phyloP scores from a whole-genome alignment of 2,797 vertebrate genomes.

The Phrynocephalus guinanensis region DNA sequence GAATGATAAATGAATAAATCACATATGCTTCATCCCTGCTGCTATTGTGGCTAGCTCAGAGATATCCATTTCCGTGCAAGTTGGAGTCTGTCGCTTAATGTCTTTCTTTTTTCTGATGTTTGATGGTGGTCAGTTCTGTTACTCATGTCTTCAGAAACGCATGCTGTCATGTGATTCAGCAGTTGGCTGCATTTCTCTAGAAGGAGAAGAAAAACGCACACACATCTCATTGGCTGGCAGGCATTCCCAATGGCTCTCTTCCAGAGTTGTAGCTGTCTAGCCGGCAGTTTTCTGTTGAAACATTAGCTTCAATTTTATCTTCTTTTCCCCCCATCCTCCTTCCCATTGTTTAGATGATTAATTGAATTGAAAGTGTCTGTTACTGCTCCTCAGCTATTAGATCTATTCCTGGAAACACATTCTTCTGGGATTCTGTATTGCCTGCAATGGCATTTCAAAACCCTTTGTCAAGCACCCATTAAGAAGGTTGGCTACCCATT shows the following conservation, averaged over 20 bases:
- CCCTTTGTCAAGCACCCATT: conserved; percentile 43
- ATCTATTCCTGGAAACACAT: conserved; percentile 36
- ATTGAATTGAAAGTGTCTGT: conserved; percentile 42
- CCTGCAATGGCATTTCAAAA: conserved; percentile 45
- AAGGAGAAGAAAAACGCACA: not conserved
- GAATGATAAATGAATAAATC: conserved; percentile 22
- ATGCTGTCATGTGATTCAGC: conserved; percentile 25
- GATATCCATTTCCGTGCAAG: conserved; percentile 35
- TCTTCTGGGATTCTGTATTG: conserved; percentile 48
- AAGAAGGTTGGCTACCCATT: conserved; percentile 41
- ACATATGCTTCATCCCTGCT: not conserved
- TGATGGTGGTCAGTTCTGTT: conserved; percentile 11
- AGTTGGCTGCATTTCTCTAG: not conserved
- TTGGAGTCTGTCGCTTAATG: conserved; percentile 33
- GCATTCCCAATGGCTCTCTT: conserved; percentile 8
- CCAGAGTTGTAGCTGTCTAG: not conserved
- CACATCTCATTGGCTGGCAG: not conserved
- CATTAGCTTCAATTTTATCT: conserved; percentile 47
- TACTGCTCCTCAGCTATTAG: conserved; percentile 17
- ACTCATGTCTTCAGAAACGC: conserved; percentile 17
- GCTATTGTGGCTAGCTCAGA: conserved; percentile 10
- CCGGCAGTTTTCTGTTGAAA: conserved; percentile 35
- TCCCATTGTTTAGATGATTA: conserved; percentile 54
- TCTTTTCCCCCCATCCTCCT: conserved; percentile 34
- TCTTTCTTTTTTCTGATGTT: conserved; percentile 30